phyloP scores from a whole-genome alignment of 2,888 invertebrate species.

The Gandaritis pyraliata region DNA sequence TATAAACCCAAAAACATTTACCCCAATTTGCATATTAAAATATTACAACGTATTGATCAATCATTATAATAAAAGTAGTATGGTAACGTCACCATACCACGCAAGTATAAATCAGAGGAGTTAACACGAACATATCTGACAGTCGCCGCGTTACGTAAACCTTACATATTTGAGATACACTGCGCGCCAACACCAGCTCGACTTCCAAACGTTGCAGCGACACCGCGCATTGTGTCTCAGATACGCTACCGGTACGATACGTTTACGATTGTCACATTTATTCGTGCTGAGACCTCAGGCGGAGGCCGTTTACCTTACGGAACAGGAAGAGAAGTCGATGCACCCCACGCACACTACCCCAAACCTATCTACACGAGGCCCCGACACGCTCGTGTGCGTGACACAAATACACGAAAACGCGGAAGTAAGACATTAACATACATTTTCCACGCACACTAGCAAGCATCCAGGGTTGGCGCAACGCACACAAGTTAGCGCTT shows the following conservation, averaged over 20 bases:
- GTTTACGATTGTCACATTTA: no score
- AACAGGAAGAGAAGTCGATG: slow-evolving; percentile 80
- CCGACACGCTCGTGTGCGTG: slow-evolving; percentile 59
- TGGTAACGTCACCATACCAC: slow-evolving; percentile 72
- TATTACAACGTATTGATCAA: slow-evolving; percentile 49
- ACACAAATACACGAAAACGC: slow-evolving; percentile 71
- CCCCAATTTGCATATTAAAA: slow-evolving; percentile 34
- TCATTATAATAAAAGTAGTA: slow-evolving; percentile 54
- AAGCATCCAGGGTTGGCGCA: slow-evolving; percentile 45
- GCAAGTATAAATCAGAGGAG: slow-evolving; percentile 77
- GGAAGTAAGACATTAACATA: slow-evolving; percentile 80
- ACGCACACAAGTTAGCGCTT: slow-evolving; percentile 23
- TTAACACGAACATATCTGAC: no score
- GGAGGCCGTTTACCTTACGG: slow-evolving; percentile 78
- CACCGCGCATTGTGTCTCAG: no score
- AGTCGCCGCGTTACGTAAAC: no score
- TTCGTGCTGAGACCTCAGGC: no score
- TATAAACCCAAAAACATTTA: slow-evolving; percentile 29
- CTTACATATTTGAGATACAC: no score
- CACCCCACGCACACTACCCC: slow-evolving; percentile 70
- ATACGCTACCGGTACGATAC: no score
- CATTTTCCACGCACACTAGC: slow-evolving; percentile 70
- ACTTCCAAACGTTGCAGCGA: no score
- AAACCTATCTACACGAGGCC: slow-evolving; percentile 25
- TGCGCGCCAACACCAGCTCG: no score